Percentiles rank a stretch among this genome's conserved stretches.
phyloP scores from a whole-genome alignment of 2,797 vertebrate species.

The Molothrus ater region DNA sequence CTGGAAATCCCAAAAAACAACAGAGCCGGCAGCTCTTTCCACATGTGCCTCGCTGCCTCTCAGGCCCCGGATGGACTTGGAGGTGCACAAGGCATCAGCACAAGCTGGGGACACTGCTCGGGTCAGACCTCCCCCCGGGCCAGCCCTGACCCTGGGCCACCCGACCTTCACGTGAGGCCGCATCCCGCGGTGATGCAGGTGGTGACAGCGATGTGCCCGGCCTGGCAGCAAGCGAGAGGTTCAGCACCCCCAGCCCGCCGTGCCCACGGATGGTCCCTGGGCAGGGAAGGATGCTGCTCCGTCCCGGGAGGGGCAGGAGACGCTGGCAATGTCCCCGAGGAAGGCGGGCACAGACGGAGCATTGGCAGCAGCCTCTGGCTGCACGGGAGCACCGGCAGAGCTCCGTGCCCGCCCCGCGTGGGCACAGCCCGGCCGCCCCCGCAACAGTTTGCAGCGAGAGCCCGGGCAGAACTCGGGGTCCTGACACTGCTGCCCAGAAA shows the following conservation, averaged over 20 bases:
- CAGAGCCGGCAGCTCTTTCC: not conserved
- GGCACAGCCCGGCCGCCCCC: not conserved
- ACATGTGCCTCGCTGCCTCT: not conserved
- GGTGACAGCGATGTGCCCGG: not conserved
- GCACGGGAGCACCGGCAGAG: not conserved
- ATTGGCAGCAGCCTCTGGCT: rapidly evolving
- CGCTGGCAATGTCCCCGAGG: not conserved
- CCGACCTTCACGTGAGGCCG: conserved; percentile 6
- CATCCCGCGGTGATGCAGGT: not conserved
- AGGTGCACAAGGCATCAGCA: not conserved
- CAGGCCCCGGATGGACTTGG: not conserved
- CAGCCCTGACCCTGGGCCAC: not conserved
- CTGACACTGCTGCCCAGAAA: not conserved
- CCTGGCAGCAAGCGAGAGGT: rapidly evolving
- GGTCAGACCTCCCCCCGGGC: not conserved
- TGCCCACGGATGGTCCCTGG: not conserved
- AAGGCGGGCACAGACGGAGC: not conserved
- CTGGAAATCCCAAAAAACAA: conserved; percentile 46
- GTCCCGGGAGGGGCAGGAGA: not conserved
- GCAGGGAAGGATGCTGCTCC: not conserved
- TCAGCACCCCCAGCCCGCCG: not conserved
- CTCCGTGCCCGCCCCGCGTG: not conserved
- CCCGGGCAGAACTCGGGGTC: not conserved
- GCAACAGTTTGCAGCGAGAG: not conserved
- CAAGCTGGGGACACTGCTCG: not conserved